Percentiles rank a stretch among this genome's conserved stretches.
Evolutionary conservation across 2,797 vertebrate species (phyloP).

Genomic region (Hybognathus amarus): DNA sequence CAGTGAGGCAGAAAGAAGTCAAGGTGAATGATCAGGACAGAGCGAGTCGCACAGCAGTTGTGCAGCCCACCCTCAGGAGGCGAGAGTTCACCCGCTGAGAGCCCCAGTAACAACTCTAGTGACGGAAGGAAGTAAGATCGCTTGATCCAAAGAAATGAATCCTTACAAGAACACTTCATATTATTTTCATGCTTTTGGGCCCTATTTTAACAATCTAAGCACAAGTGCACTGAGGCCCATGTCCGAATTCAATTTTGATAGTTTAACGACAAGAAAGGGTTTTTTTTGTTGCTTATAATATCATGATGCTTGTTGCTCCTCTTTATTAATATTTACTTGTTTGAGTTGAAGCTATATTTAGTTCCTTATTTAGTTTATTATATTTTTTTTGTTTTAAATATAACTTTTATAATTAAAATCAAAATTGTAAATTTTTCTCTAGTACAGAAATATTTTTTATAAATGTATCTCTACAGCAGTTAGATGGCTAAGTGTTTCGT

Average conservation of each 20-base stretch:
- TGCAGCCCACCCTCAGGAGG: conserved; percentile 77
- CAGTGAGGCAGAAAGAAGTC: conserved; percentile 70
- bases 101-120: conserved; percentile 65
- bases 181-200: background rate
- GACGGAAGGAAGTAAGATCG: conserved; percentile 76
- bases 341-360: background rate
- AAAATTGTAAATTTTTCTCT: background rate
- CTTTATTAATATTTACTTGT: background rate
- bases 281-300: background rate
- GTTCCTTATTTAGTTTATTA: background rate
- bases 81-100: conserved; percentile 68
- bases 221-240: too few species aligned
- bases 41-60: conserved; percentile 74
- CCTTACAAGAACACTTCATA: background rate
- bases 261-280: too few species aligned
- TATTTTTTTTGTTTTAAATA: background rate
- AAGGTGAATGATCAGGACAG: conserved; percentile 74
- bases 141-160: background rate
- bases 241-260: too few species aligned
- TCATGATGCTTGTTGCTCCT: background rate
- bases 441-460: too few species aligned
- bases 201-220: too few species aligned
- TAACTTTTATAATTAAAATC: background rate
- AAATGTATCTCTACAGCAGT: background rate
- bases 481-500: background rate